Evolutionary conservation across 2,113 vertebrate genomes (phyloP).

Genomic region (Oncorhynchus gorbuscha): DNA sequence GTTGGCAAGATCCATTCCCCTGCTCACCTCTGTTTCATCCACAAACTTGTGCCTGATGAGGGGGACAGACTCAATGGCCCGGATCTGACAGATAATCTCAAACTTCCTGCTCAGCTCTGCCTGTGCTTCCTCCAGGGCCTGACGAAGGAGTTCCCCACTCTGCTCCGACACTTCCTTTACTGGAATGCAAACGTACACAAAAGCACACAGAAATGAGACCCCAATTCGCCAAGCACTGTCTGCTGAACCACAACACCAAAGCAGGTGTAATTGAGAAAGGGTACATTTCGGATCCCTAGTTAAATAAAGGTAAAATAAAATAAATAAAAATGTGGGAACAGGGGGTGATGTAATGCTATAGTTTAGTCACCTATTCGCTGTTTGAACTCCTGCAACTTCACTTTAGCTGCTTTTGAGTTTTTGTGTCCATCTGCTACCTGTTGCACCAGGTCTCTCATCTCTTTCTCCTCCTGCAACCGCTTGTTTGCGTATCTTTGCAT

Average conservation of each 20-base stretch:
- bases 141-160: conserved; percentile 76
- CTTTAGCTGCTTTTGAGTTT: conserved; percentile 78
- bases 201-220: conserved; percentile 3
- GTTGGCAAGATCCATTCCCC: background rate
- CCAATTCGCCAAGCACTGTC: background rate
- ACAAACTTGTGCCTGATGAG: conserved; percentile 70
- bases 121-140: conserved; percentile 73
- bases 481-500: conserved; percentile 75
- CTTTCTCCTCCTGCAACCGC: conserved; percentile 76
- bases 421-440: conserved; percentile 82
- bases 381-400: conserved; percentile 79
- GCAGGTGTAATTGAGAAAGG: background rate
- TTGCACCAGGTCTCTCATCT: conserved; percentile 79
- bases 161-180: conserved; percentile 83
- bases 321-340: background rate
- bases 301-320: no score
- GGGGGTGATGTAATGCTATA: background rate
- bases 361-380: conserved; percentile 75
- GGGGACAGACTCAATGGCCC: conserved; percentile 74
- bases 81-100: conserved; percentile 79
- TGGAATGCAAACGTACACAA: conserved; percentile 49
- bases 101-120: conserved; percentile 75
- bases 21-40: conserved; percentile 85
- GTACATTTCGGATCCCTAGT: no score
- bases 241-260: background rate